Evolutionary conservation across 2,888 invertebrate species (phyloP).

Genomic region (Drosophila neutralis): DNA sequence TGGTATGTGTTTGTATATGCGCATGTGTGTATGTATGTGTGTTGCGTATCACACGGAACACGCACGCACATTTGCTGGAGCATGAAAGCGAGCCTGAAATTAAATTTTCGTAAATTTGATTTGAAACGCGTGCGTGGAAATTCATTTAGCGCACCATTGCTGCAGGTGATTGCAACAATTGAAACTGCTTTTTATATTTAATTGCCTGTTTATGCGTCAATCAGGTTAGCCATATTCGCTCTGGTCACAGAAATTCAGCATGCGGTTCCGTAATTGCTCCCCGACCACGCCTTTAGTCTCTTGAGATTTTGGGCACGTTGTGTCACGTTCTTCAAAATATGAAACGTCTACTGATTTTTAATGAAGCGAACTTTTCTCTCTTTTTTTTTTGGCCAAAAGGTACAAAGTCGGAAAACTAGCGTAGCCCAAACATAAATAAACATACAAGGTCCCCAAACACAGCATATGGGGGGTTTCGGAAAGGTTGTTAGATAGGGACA

Average conservation of each 20-base stretch:
- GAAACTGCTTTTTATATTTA: conserved; percentile 51
- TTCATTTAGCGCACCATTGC: conserved; percentile 62
- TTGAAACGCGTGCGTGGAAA: conserved; percentile 76
- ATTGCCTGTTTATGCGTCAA: conserved; percentile 78
- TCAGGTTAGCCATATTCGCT: conserved; percentile 55
- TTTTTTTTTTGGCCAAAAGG: conserved; percentile 40
- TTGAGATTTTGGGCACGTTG: conserved; percentile 72
- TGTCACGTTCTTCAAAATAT: conserved; percentile 80
- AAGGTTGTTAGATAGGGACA: neutral
- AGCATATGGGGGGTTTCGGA: neutral
- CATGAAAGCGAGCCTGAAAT: conserved; percentile 73
- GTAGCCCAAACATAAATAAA: conserved; percentile 22
- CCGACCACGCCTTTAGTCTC: conserved; percentile 21
- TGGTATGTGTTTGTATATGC: neutral
- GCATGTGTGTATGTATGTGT: conserved; percentile 8
- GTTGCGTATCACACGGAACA: conserved; percentile 46
- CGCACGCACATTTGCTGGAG: conserved; percentile 64
- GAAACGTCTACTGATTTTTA: conserved; percentile 81
- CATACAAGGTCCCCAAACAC: conserved; percentile 13
- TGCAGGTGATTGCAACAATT: conserved; percentile 55
- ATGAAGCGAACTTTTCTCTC: conserved; percentile 68
- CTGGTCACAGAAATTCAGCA: conserved; percentile 16
- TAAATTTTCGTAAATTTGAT: conserved; percentile 77
- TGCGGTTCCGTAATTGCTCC: conserved; percentile 43
- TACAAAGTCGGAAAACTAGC: conserved; percentile 65